Evolutionary conservation across 1,140 invertebrate species (phyloP).

Genomic region (Latrodectus geometricus): DNA sequence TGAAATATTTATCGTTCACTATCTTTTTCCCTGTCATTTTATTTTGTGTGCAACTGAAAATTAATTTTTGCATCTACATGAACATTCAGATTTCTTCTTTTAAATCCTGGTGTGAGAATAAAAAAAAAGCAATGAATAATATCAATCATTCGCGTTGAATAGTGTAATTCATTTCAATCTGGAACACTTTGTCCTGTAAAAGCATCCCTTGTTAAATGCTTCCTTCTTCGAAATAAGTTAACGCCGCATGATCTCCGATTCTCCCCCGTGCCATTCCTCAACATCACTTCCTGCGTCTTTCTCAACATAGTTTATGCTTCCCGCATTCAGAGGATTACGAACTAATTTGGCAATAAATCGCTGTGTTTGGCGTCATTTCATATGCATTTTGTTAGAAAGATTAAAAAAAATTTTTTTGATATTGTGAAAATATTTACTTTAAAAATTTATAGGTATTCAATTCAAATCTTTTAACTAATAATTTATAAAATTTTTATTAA

Average conservation of each 20-base stretch:
- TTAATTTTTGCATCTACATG: too few relatives aligned
- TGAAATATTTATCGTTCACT: too few relatives aligned
- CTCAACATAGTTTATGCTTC: constrained; percentile 16
- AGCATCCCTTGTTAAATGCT: not conserved
- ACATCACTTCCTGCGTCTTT: constrained; percentile 23
- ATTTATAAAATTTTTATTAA: too few relatives aligned
- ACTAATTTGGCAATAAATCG: not conserved
- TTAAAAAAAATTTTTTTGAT: too few relatives aligned
- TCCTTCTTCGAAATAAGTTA: not conserved
- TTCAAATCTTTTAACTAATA: too few relatives aligned
- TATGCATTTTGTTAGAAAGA: not conserved
- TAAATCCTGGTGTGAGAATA: too few relatives aligned
- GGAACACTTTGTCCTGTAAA: not conserved
- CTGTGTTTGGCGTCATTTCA: not conserved
- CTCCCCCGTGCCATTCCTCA: not conserved
- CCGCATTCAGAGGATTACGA: not conserved
- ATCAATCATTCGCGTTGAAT: not conserved
- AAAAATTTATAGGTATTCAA: too few relatives aligned
- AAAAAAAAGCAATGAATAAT: too few relatives aligned
- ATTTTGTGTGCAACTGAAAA: too few relatives aligned
- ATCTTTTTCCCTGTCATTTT: too few relatives aligned
- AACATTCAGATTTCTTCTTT: too few relatives aligned
- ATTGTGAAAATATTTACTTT: too few relatives aligned
- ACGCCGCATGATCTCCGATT: not conserved
- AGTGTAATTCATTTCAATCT: not conserved